A percentile compares a stretch with the other conserved stretches of the same genome.
These are phyloP conservation scores for Blastomussa wellsi DNA, from an alignment of 92 coral and sea anemone genomes.

Conservation along the genomic window DNA sequence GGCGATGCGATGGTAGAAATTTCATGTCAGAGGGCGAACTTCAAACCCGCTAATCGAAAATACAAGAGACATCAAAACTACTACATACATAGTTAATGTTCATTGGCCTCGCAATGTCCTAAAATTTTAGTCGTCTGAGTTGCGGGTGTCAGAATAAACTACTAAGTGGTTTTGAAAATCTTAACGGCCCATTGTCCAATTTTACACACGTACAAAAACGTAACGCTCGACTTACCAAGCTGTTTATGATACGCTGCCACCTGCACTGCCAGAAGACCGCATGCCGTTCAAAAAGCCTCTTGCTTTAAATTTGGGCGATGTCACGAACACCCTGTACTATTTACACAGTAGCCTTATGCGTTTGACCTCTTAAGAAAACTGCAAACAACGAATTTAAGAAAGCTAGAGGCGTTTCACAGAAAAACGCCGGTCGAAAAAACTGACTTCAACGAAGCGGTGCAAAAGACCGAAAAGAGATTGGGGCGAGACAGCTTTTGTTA, in stretches of 20 bases:
- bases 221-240: conserved; percentile 41
- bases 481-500: background rate
- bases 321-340: conserved; percentile 12
- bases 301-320: conserved; percentile 1
- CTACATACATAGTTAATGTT: background rate
- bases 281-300: conserved; percentile 35
- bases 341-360: conserved; percentile 16
- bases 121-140: background rate
- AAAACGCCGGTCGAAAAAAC: background rate
- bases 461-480: conserved; percentile 4
- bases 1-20: background rate
- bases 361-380: conserved; percentile 14
- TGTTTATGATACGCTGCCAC: conserved; percentile 32
- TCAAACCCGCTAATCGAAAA: background rate
- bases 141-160: conserved; percentile 4
- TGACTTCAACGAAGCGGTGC: background rate
- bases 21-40: background rate
- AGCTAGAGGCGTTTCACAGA: background rate
- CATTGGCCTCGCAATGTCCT: background rate
- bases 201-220: conserved; percentile 21
- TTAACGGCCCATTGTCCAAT: conserved; percentile 32
- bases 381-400: conserved; percentile 22
- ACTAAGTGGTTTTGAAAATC: conserved; percentile 7
- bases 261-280: conserved; percentile 36
- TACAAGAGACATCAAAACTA: background rate